These are phyloP conservation scores for Lepidurus packardi DNA, from an alignment of 1,140 invertebrate genomes.

Conservation along the genomic window DNA sequence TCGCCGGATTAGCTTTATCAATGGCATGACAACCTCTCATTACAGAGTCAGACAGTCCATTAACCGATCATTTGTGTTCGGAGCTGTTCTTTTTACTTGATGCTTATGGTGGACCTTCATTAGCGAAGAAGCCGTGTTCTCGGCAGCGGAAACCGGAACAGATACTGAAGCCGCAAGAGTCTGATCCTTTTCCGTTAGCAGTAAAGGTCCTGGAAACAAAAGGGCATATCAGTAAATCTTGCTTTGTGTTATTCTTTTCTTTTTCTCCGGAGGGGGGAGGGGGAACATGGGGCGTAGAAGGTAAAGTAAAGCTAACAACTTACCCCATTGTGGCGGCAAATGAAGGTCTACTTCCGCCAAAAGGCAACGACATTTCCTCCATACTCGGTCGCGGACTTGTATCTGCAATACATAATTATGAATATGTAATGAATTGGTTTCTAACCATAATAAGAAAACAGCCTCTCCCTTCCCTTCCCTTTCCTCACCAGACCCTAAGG, in stretches of 20 bases:
- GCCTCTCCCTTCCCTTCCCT: constrained; percentile 7
- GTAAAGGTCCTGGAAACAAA: not conserved
- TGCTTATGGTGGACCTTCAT: constrained; percentile 1
- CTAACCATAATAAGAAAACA: not conserved
- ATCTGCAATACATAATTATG: not conserved
- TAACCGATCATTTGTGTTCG: not conserved
- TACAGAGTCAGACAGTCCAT: not conserved
- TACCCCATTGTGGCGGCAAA: constrained; percentile 12
- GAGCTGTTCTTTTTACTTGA: not conserved
- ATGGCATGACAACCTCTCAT: not conserved
- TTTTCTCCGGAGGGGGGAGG: not conserved
- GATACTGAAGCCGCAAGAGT: not conserved
- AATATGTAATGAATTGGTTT: not conserved
- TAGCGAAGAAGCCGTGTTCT: constrained; percentile 1
- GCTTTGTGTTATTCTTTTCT: not conserved
- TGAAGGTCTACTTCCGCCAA: constrained; percentile 18
- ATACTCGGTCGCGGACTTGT: not conserved
- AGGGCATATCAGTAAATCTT: constrained; percentile 4
- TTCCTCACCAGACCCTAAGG: not conserved
- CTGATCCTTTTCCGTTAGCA: constrained; percentile 13
- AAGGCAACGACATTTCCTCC: constrained; percentile 18
- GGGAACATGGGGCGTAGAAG: not conserved
- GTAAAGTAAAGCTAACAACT: not conserved
- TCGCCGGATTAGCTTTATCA: not conserved
- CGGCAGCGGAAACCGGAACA: constrained; percentile 20